phyloP scores from a whole-genome alignment of 2,797 vertebrate species.

The Cynopterus sphinx region DNA sequence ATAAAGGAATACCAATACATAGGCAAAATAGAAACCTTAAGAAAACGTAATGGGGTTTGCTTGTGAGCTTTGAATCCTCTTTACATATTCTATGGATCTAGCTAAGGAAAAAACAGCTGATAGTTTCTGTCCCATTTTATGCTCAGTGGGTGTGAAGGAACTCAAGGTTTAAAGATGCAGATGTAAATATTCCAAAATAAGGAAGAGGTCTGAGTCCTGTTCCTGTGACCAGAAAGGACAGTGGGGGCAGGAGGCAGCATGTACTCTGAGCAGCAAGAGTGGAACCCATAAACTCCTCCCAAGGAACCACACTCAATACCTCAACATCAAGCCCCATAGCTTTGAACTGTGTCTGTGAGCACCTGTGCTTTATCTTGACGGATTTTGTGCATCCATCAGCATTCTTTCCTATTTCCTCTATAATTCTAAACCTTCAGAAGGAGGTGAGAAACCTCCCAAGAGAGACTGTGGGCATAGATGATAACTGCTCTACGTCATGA shows the following conservation, averaged over 20 bases:
- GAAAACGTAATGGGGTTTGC: not conserved
- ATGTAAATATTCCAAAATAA: not conserved
- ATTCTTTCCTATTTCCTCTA: not conserved
- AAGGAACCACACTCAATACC: not conserved
- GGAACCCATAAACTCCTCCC: not conserved
- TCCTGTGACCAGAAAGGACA: not conserved
- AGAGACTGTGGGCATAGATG: not conserved
- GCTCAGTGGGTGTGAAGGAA: not conserved
- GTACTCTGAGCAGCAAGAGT: not conserved
- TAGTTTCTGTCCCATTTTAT: too few relatives aligned
- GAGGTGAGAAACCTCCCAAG: not conserved
- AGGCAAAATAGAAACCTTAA: not conserved
- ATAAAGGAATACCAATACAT: too few relatives aligned
- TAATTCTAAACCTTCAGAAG: not conserved
- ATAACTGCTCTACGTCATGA: not conserved
- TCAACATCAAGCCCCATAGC: not conserved
- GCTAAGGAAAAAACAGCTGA: not conserved
- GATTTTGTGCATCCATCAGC: not conserved
- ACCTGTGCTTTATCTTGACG: not conserved
- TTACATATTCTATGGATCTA: not conserved
- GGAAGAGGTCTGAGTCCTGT: not conserved
- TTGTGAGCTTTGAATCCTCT: not conserved
- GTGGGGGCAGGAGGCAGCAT: accelerated
- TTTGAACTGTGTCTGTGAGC: not conserved
- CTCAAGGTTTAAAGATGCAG: not conserved